Evolutionary conservation across 2,113 vertebrate genomes (phyloP), one percentile per base, ranked within the genome.

Genomic region (Dipodomys spectabilis): DNA sequence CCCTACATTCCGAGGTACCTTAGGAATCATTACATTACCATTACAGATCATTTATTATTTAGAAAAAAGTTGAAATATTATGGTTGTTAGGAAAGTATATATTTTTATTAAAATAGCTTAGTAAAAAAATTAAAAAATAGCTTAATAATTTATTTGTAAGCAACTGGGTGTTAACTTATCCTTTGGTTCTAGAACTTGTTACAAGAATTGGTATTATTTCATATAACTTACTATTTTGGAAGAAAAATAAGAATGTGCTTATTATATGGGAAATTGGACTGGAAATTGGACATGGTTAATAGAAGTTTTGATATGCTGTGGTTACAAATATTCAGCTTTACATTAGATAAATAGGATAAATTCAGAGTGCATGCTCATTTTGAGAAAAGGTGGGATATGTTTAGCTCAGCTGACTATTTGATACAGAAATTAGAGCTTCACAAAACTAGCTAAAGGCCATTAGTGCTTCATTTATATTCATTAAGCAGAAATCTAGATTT

Each of bases 301-400:
- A 71, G 28, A 82, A 73, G 83, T 75, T 91, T 65, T 39, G 9
- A 53, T 19, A 62, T 16, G 2, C 6, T 81, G 75, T n/a, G 5
- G 78, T 91, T 93, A 92, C 32, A 79, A 72, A 83, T 94, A 77
- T 69, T 93, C 19, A 81, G 78, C 22, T 88, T 87, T 74, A n/a
- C 65, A 53, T 60, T 64, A 85, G 69, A 65, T 78, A 22, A 86
- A 30, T 80, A 94, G n/a, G 18, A 85, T 10, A n/a, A 91, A 84
- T 81, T 91, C 80, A 91, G 27, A 69, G 4, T 65, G 1, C n/a
- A 32, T 13, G 28, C 84, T 82, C 20, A 1, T 4, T 79, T 22
- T 68, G 73, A 90, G 25, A 68, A 94, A 92, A 85, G 2, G 39
- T 82, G 2, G 6, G 73, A 78, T 64, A 32, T 78, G 11, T 53